Percentiles rank a stretch among this genome's conserved stretches.
phyloP scores from a whole-genome alignment of 1,140 invertebrate genomes.

The Aleiodes sp. region DNA sequence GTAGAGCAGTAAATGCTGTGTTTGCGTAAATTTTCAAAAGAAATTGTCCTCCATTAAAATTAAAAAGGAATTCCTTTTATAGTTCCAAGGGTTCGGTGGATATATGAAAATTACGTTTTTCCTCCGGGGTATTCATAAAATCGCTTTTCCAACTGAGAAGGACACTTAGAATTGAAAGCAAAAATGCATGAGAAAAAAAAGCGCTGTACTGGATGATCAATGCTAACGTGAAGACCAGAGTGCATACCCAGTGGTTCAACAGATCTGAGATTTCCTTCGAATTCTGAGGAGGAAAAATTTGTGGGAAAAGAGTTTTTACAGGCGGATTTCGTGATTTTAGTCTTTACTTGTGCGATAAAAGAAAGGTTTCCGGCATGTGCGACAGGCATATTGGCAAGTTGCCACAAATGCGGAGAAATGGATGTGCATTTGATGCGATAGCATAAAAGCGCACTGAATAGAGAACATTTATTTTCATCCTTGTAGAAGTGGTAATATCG shows the following conservation, averaged over 20 bases:
- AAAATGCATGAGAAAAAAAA: too few relatives aligned
- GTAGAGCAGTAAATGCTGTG: too few relatives aligned
- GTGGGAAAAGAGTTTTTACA: not conserved
- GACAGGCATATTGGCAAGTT: not conserved
- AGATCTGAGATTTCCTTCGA: not conserved
- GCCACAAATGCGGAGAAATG: not conserved
- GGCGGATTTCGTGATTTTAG: not conserved
- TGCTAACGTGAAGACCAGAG: not conserved
- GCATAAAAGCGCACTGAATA: not conserved
- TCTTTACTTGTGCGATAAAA: not conserved
- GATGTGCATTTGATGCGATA: not conserved
- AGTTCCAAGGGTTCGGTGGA: not conserved
- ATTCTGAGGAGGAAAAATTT: not conserved
- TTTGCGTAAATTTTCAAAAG: too few relatives aligned
- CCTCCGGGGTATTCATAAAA: not conserved
- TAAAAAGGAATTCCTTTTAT: not conserved
- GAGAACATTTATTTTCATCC: not conserved
- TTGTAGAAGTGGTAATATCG: not conserved
- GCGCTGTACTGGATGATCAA: not conserved
- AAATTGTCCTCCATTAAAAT: not conserved
- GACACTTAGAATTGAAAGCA: not conserved
- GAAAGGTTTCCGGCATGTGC: not conserved
- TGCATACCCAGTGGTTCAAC: not conserved
- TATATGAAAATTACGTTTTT: not conserved
- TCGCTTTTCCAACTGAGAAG: not conserved